Base-by-base conservation (phyloP, 2,888 invertebrate genomes). In the Reticulitermes lucifugus region DNA sequence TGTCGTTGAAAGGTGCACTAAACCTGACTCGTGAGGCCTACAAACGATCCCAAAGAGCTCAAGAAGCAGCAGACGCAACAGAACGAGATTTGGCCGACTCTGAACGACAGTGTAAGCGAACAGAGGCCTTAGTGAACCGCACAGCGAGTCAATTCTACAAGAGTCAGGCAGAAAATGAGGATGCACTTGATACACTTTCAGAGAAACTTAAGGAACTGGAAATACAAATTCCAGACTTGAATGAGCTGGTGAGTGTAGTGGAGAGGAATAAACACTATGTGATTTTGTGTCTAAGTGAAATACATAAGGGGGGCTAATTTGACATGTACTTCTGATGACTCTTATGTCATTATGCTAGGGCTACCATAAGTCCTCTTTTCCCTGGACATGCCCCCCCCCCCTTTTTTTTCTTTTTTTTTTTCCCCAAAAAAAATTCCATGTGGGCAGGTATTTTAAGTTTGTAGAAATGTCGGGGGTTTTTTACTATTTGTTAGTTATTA, bases 1-100 rank as follows among this genome's bases (percentile, higher is more conserved):
- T 35, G 35, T 35, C 4, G 35, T 35, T 35, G 35, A 35, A 83
- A 93, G 94, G 94, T 87, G 99, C 99, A 2, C 93, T 98, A 83
- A 98, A 97, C 89, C 93, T 98, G 75, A 99, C 99, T 0, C 94
- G 96, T 60, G 96, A 97, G 88, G 94, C 94, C 87, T 93, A 93
- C 83, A 90, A 92, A 65, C 92, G 93, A 77, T 94, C 95, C 0
- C 90, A 91, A 79, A 91, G 91, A 25, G 93, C 94, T 0, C 93
- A 94, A 88, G 91, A 91, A 87, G 91, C 90, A 89, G 91, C 91
- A 35, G 90, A 89, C 73, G 91, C 91, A 41, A 92, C 92, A 83
- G 90, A 91, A 88, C 89, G 90, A 83, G 90, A 90, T 83, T 88
- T 93, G 65, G 90, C 91, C 73, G 93, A 94, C 86, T 93, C 94